phyloP scores from a whole-genome alignment of 2,113 vertebrate species.

The Isichthys henryi region DNA sequence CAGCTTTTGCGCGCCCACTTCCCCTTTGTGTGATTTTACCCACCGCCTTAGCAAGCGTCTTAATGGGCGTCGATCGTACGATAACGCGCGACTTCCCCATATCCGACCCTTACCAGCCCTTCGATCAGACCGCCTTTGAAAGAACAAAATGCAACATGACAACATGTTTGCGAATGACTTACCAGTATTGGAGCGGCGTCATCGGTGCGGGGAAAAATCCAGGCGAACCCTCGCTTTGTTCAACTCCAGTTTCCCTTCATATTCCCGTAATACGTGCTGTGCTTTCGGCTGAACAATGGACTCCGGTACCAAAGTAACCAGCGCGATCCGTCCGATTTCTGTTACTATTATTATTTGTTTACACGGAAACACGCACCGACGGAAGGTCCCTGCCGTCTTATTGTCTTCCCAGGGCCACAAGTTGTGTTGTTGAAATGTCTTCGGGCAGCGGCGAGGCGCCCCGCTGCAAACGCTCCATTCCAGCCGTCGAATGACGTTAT shows the following conservation, averaged over 20 bases:
- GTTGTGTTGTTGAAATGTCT: neutral
- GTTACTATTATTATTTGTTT: neutral
- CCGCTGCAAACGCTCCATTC: neutral
- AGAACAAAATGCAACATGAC: neutral
- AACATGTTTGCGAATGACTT: neutral
- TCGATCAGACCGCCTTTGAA: neutral
- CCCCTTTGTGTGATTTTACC: neutral
- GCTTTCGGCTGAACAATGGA: conserved; percentile 16
- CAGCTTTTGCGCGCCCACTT: neutral
- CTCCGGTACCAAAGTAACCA: neutral
- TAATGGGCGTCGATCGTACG: neutral
- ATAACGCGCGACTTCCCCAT: neutral
- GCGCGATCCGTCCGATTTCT: neutral
- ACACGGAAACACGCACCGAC: neutral
- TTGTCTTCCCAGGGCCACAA: neutral
- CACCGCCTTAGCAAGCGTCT: neutral
- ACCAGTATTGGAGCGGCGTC: conserved; percentile 14
- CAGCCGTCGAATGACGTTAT: conserved; percentile 2
- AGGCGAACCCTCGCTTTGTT: neutral
- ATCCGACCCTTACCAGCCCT: neutral
- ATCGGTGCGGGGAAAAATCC: conserved; percentile 7
- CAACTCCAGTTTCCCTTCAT: conserved; percentile 3
- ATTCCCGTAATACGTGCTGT: neutral
- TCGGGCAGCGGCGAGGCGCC: neutral
- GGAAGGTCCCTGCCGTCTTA: neutral